Evolutionary conservation across 1,140 invertebrate species (phyloP).

Genomic region (Orchesella cincta): DNA sequence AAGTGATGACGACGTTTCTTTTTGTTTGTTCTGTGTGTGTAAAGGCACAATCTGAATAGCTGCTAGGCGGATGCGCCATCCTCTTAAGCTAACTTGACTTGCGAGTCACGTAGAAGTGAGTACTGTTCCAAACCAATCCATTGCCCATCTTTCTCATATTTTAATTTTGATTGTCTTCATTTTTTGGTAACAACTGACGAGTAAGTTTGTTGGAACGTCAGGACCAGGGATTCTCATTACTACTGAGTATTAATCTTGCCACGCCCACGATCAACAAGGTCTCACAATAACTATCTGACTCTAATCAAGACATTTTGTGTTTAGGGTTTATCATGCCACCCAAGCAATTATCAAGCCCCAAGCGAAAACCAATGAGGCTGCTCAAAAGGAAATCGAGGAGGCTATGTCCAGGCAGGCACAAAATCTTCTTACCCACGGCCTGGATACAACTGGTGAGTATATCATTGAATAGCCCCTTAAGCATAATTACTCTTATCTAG

Average conservation of each 20-base stretch:
- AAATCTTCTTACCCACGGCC: constrained; percentile 43
- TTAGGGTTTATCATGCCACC: constrained; percentile 81
- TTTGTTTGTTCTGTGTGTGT: constrained; percentile 53
- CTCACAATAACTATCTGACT: not conserved
- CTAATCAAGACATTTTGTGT: constrained; percentile 54
- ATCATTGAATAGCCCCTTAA: not conserved
- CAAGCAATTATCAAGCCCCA: constrained; percentile 89
- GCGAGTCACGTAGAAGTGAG: constrained; percentile 50
- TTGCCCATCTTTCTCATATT: constrained; percentile 31
- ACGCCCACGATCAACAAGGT: not conserved
- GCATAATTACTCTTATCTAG: not conserved
- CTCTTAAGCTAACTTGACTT: constrained; percentile 37
- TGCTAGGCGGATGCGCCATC: constrained; percentile 46
- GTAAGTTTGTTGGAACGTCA: constrained; percentile 15
- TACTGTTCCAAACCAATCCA: constrained; percentile 46
- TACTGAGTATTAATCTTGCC: not conserved
- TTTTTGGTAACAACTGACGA: constrained; percentile 30
- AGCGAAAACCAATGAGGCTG: constrained; percentile 90
- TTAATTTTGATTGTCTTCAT: constrained; percentile 32
- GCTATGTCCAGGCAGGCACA: constrained; percentile 77
- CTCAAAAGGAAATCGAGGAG: constrained; percentile 92
- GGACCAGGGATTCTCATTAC: constrained; percentile 10
- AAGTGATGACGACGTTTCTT: constrained; percentile 50
- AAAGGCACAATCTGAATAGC: constrained; percentile 51
- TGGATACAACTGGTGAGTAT: constrained; percentile 34